Percentiles rank a stretch among this genome's conserved stretches.
Evolutionary conservation across 1,140 invertebrate species (phyloP).

Genomic region (Lamellibrachia luymesi): DNA sequence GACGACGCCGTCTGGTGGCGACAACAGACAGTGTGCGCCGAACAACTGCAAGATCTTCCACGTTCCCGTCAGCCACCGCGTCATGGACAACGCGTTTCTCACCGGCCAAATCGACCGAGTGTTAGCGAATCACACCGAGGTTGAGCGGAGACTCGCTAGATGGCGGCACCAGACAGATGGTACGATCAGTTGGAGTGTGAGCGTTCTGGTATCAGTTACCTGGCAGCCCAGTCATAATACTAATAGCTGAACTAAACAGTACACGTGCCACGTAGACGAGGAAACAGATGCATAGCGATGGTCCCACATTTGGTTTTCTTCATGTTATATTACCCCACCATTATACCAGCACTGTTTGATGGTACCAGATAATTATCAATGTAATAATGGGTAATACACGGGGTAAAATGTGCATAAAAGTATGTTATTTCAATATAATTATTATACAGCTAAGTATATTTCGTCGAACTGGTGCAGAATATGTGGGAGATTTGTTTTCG

Average conservation of each 20-base stretch:
- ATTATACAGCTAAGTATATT: too few relatives aligned
- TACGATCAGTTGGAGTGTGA: background rate
- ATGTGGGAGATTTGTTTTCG: too few relatives aligned
- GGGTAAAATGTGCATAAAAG: too few relatives aligned
- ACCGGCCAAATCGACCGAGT: background rate
- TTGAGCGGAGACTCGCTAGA: background rate
- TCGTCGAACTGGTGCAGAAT: too few relatives aligned
- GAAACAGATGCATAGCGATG: background rate
- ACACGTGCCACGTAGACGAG: background rate
- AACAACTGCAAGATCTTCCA: background rate
- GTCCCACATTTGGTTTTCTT: background rate
- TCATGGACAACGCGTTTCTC: background rate
- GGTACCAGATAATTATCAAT: too few relatives aligned
- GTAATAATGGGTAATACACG: too few relatives aligned
- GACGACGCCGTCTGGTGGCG: constrained; percentile 9
- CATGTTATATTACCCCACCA: background rate
- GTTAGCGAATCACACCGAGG: background rate
- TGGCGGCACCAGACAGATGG: background rate
- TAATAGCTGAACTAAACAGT: too few relatives aligned
- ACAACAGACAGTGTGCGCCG: background rate
- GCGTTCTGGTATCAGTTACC: too few relatives aligned
- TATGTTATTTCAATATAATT: too few relatives aligned
- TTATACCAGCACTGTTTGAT: background rate
- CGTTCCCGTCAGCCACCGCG: constrained; percentile 3
- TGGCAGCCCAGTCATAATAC: too few relatives aligned